Evolutionary conservation across 2,888 invertebrate genomes (phyloP).

Genomic region (Eubasilissa splendida): DNA sequence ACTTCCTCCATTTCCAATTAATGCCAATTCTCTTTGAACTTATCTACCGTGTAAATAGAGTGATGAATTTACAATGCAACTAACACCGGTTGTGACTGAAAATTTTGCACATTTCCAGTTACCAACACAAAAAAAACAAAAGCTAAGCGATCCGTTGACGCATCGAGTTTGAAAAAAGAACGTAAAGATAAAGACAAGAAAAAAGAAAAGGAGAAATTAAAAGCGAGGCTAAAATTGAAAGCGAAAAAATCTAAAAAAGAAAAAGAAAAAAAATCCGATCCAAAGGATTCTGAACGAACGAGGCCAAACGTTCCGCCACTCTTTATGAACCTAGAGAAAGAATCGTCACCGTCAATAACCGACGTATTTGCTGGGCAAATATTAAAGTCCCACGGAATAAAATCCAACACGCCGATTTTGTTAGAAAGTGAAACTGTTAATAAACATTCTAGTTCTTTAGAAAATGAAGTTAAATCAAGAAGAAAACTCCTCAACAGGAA

Average conservation of each 20-base stretch:
- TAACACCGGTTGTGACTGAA: neutral
- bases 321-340: slow-evolving; percentile 60
- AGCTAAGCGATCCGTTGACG: slow-evolving; percentile 26
- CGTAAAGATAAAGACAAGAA: slow-evolving; percentile 65
- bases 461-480: slow-evolving; percentile 54
- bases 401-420: slow-evolving; percentile 47
- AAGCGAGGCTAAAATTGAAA: slow-evolving; percentile 63
- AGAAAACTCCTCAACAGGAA: slow-evolving; percentile 63
- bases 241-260: slow-evolving; percentile 68
- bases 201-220: slow-evolving; percentile 61
- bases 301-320: slow-evolving; percentile 70
- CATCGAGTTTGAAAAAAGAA: slow-evolving; percentile 46
- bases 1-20: no score
- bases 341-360: slow-evolving; percentile 73
- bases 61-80: neutral
- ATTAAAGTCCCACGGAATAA: slow-evolving; percentile 70
- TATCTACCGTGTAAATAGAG: no score
- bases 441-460: slow-evolving; percentile 59
- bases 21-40: no score
- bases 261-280: slow-evolving; percentile 63
- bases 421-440: slow-evolving; percentile 61
- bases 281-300: slow-evolving; percentile 67
- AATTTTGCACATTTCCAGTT: slow-evolving; percentile 25
- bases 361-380: slow-evolving; percentile 78
- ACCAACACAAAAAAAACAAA: slow-evolving; percentile 61